phyloP scores from a whole-genome alignment of 2,797 vertebrate genomes.

The Synanceia verrucosa region DNA sequence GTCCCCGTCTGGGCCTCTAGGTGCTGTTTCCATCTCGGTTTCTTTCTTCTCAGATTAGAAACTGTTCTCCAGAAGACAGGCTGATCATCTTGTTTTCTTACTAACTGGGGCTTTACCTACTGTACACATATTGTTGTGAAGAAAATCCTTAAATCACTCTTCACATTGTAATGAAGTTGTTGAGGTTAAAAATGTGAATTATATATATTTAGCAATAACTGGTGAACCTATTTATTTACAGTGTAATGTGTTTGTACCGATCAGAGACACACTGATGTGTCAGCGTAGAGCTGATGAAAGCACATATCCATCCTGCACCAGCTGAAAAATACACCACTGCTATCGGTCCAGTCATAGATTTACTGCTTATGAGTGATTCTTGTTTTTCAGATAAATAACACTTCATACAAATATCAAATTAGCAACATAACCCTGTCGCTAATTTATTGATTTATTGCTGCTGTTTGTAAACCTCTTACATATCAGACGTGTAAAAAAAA shows the following conservation, averaged over 20 bases:
- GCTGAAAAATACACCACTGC: conserved; percentile 59
- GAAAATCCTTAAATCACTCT: conserved; percentile 33
- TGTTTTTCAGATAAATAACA: background rate
- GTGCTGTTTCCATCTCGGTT: conserved; percentile 65
- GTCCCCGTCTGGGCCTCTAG: conserved; percentile 32
- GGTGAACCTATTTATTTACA: conserved; percentile 68
- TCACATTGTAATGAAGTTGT: conserved; percentile 35
- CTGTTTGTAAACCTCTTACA: conserved; percentile 27
- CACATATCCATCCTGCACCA: conserved; percentile 73
- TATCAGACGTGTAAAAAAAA: background rate
- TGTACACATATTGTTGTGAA: conserved; percentile 57
- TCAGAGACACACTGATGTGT: conserved; percentile 35
- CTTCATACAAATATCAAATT: conserved; percentile 10
- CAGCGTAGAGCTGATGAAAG: conserved; percentile 46
- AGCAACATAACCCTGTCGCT: background rate
- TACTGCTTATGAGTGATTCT: conserved; percentile 33
- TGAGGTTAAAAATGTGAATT: conserved; percentile 59
- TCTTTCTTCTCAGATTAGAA: conserved; percentile 58
- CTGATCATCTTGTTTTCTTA: conserved; percentile 64
- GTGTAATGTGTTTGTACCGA: conserved; percentile 57
- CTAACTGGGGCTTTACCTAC: conserved; percentile 50
- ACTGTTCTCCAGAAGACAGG: conserved; percentile 49
- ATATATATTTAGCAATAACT: conserved; percentile 83
- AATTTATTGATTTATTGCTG: conserved; percentile 26
- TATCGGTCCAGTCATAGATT: conserved; percentile 23